A percentile compares a stretch with the other conserved stretches of the same genome.
Conservation (phyloP, 1,140 invertebrate species). For the Saccostrea echinata region DNA sequence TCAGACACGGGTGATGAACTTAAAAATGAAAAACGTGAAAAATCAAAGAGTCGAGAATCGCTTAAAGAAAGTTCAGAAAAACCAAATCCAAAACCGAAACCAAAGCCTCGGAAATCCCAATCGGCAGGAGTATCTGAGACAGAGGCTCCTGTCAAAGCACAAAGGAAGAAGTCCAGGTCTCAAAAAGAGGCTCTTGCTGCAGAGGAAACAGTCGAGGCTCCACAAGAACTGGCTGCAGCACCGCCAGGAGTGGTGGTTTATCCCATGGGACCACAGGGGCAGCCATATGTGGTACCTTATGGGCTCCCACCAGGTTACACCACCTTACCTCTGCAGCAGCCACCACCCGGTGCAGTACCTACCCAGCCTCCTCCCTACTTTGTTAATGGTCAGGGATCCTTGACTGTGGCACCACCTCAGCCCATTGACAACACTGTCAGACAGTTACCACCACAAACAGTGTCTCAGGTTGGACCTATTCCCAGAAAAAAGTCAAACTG, state of each 20-base stretch:
- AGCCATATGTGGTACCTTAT: conserved; percentile 36
- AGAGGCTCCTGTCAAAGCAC: neutral
- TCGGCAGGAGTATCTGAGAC: conserved; percentile 17
- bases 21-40: conserved; percentile 22
- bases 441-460: neutral
- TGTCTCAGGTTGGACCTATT: conserved; percentile 16
- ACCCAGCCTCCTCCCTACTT: neutral
- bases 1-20: neutral
- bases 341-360: conserved; percentile 8
- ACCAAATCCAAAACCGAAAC: conserved; percentile 69
- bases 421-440: neutral
- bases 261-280: conserved; percentile 43
- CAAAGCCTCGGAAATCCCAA: conserved; percentile 66
- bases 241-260: conserved; percentile 35
- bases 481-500: conserved; percentile 65
- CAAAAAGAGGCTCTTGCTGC: neutral
- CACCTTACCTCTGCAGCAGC: conserved; percentile 18
- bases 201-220: conserved; percentile 14
- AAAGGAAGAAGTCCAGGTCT: conserved; percentile 43
- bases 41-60: conserved; percentile 45
- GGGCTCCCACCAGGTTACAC: conserved; percentile 42
- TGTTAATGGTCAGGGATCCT: neutral
- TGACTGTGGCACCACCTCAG: neutral
- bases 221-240: conserved; percentile 15
- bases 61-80: conserved; percentile 40